Base-by-base conservation (phyloP, 2,888 invertebrate species). In the Pyrochroa serraticornis region DNA sequence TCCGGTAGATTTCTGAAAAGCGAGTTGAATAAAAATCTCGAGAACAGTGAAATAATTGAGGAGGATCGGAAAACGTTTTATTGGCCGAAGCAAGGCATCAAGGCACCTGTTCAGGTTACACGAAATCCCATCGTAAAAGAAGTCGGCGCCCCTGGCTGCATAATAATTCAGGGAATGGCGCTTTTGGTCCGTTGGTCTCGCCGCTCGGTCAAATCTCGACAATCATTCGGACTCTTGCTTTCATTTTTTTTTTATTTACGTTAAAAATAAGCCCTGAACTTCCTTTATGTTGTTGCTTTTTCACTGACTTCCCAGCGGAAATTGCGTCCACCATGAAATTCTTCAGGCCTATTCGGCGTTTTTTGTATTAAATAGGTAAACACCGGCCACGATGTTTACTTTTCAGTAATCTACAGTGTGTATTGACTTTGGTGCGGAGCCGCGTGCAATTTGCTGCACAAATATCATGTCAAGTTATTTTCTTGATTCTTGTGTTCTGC, bases 181-280 rank as follows among this genome's bases (percentile, higher is more conserved):
- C 50, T 50, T 50, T 50, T 38, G 43, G 31, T 50, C 38, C 50
- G 33, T 12, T 50, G 43, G 34, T 35, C 43, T 10, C 50, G 42
- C 50, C 41, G 41, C 36, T 30, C 47, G 36, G 22, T 31, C 31
- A 14, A 47, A 41, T 42, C 50, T 50, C 32, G 32, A 48, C 48
- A 48, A 48, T 48, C 41, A 48, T 48, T 32, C 34, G 33, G 38
- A 47, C 10, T 38, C 46, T 14, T 32, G 22, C 22, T 22, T 22
- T 22, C 22, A 22, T 41, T 39, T 38, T 39, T 48, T 48, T 48
- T 48, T 48, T 48, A 48, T 48, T 48, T 48, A 48, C 48, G 48
- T n/a, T 33, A 39, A 12, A 48, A 41, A 48, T 41, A 48, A 33
- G 37, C 38, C 38, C 38, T 31, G 47, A 39, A 32, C 41, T 49